Conservation (phyloP, 2,888 invertebrate species). For the Frankliniella fusca region DNA sequence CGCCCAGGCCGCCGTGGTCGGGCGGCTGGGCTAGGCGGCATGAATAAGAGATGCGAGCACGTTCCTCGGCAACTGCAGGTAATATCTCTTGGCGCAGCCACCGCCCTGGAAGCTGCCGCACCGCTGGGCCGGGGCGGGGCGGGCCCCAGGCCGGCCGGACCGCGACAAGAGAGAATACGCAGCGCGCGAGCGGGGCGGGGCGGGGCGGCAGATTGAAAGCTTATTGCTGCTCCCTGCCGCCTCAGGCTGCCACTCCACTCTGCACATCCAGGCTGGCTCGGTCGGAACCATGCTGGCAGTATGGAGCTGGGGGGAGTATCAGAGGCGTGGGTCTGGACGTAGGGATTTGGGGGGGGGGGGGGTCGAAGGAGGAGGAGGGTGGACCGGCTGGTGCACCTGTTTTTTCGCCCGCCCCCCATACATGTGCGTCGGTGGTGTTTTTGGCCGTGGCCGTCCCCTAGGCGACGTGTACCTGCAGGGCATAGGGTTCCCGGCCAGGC, state of each 20-base stretch:
- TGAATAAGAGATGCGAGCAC: background rate
- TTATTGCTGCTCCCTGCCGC: background rate
- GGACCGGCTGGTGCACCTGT: background rate
- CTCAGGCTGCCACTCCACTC: no score
- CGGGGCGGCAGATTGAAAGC: background rate
- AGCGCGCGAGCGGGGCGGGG: background rate
- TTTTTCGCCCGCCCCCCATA: background rate
- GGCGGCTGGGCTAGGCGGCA: background rate
- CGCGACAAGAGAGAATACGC: background rate
- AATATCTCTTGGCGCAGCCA: background rate
- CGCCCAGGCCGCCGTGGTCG: background rate
- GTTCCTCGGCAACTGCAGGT: background rate
- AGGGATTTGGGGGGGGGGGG: no score
- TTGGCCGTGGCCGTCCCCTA: background rate
- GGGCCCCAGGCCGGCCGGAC: background rate
- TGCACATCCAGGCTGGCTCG: no score
- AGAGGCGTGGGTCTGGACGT: no score
- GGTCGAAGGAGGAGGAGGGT: background rate
- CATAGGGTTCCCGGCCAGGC: background rate
- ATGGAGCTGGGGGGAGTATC: no score
- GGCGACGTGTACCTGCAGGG: background rate
- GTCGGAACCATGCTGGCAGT: no score
- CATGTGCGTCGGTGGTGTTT: background rate
- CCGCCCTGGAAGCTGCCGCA: background rate
- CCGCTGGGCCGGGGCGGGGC: background rate